Conservation (phyloP, 2,888 invertebrate species). For the Kuschelorhynchus macadamiae region DNA sequence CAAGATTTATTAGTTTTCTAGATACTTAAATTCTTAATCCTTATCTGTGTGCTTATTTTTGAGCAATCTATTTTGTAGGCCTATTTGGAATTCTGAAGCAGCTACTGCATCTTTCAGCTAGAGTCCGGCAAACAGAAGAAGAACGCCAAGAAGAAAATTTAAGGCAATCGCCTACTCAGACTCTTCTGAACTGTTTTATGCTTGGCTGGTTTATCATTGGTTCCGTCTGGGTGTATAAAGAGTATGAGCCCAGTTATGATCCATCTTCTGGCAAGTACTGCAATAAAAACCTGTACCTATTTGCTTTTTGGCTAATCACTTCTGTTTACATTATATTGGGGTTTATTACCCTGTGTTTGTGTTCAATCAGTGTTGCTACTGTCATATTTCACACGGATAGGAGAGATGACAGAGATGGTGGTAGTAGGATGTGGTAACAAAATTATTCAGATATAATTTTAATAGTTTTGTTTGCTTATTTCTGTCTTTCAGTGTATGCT, state of each 20-base stretch:
- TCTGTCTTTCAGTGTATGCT: no score
- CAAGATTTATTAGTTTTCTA: no score
- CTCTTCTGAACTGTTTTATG: conserved; percentile 75
- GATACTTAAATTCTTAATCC: no score
- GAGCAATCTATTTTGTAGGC: conserved; percentile 69
- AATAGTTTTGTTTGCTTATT: no score
- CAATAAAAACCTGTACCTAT: conserved; percentile 77
- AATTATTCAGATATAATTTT: no score
- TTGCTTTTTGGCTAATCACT: conserved; percentile 80
- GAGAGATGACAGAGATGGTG: conserved; percentile 25
- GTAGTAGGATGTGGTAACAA: conserved; percentile 1
- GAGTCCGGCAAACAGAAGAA: conserved; percentile 71
- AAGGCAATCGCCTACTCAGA: conserved; percentile 72
- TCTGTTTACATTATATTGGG: conserved; percentile 75
- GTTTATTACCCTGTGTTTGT: conserved; percentile 70
- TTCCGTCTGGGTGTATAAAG: conserved; percentile 80
- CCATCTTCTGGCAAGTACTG: conserved; percentile 72
- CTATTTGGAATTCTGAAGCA: conserved; percentile 77
- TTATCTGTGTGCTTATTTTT: no score
- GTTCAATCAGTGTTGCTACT: conserved; percentile 72
- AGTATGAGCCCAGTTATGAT: conserved; percentile 74
- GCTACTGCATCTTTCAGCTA: conserved; percentile 72
- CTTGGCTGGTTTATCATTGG: conserved; percentile 80
- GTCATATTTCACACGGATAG: conserved; percentile 60
- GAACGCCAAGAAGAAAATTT: conserved; percentile 72